These are phyloP conservation scores for Bombus huntii DNA, from an alignment of 1,140 invertebrate species.

Conservation along the genomic window DNA sequence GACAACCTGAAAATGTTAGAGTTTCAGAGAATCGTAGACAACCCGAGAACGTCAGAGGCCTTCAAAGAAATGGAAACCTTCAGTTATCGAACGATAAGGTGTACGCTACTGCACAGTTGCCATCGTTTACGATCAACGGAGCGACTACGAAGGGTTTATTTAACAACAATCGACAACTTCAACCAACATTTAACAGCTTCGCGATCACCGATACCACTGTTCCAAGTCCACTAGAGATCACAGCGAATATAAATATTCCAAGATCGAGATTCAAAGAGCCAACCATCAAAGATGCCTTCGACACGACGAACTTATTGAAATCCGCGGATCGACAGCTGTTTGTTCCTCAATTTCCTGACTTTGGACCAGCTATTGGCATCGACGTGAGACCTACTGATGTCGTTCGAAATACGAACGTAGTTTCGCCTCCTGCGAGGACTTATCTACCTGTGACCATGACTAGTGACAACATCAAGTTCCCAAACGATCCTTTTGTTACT, in stretches of 20 bases:
- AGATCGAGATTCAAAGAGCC: conserved; percentile 41
- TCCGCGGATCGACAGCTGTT: not conserved
- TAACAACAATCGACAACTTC: not conserved
- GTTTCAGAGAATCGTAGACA: not conserved
- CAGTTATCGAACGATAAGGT: not conserved
- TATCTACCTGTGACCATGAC: conserved; percentile 17
- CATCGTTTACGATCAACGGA: not conserved
- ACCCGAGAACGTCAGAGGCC: not conserved
- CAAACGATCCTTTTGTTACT: not conserved
- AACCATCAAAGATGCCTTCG: not conserved
- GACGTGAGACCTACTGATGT: not conserved
- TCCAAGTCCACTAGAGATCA: conserved; percentile 62
- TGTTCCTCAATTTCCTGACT: conserved; percentile 8
- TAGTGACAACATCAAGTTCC: conserved; percentile 12
- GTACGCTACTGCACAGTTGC: not conserved
- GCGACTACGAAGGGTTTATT: not conserved
- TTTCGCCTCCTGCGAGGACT: not conserved
- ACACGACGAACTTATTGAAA: not conserved
- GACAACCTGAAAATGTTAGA: not conserved
- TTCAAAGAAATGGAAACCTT: not conserved
- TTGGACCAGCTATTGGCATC: not conserved
- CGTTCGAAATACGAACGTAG: not conserved
- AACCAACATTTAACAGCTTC: not conserved
- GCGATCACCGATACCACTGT: not conserved
- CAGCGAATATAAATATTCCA: conserved; percentile 75